phyloP scores from a whole-genome alignment of 2,113 vertebrate genomes.

The Hyperoodon ampullatus region DNA sequence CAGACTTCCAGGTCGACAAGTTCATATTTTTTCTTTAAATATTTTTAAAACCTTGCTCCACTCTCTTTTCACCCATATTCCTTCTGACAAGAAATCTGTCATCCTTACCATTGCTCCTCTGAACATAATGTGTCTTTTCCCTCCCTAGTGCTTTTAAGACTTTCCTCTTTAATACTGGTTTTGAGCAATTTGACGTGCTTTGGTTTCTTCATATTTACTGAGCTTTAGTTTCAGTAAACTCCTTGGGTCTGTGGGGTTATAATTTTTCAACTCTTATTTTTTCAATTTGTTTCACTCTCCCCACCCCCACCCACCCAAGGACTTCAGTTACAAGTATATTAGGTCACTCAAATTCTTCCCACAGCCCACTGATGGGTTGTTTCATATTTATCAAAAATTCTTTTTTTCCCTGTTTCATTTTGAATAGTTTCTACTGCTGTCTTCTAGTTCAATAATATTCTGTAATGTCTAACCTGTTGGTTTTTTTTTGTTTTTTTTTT shows the following conservation, averaged over 20 bases:
- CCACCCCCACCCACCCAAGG: background rate
- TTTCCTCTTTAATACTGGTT: background rate
- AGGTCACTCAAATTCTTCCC: background rate
- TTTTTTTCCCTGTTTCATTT: background rate
- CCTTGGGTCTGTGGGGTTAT: background rate
- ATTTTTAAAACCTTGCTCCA: background rate
- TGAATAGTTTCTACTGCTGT: background rate
- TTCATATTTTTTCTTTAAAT: background rate
- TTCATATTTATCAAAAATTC: background rate
- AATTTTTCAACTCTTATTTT: constrained; percentile 6
- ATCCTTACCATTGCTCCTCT: background rate
- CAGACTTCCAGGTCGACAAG: background rate
- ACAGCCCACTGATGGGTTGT: background rate
- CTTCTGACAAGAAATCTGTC: constrained; percentile 25
- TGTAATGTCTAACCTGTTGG: background rate
- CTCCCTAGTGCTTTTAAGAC: background rate
- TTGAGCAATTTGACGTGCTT: background rate
- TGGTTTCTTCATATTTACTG: background rate
- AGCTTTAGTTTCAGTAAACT: background rate
- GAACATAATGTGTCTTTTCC: background rate
- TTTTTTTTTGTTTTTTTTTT: too few species aligned
- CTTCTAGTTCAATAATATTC: background rate
- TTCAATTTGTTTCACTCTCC: background rate
- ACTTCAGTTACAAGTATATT: background rate
- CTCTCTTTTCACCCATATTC: background rate